phyloP scores from a whole-genome alignment of 1,140 invertebrate genomes.

The Drosophila guanche region DNA sequence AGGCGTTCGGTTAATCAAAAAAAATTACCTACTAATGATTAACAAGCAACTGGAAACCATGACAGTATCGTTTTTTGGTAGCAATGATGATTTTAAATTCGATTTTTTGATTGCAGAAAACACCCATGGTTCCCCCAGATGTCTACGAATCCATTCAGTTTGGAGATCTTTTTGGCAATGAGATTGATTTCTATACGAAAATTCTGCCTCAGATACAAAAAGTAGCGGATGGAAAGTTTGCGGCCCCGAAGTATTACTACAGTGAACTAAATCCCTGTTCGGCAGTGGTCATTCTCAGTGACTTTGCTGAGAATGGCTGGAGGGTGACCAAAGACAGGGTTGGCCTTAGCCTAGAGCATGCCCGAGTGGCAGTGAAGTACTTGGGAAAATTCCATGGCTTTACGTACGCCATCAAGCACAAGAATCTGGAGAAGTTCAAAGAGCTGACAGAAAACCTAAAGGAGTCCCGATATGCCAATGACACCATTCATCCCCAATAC shows the following conservation, averaged over 20 bases:
- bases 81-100: not conserved
- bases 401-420: constrained; percentile 65
- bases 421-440: constrained; percentile 44
- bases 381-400: constrained; percentile 75
- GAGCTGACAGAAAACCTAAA: constrained; percentile 37
- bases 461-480: constrained; percentile 57
- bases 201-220: constrained; percentile 63
- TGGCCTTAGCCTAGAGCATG: constrained; percentile 53
- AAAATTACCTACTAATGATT: too few species aligned
- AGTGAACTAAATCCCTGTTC: constrained; percentile 48
- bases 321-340: constrained; percentile 54
- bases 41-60: not conserved
- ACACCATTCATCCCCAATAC: constrained; percentile 29
- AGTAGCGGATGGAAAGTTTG: constrained; percentile 32
- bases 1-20: too few species aligned
- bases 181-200: constrained; percentile 64
- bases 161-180: constrained; percentile 61
- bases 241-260: constrained; percentile 67
- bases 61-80: not conserved
- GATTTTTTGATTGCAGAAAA: constrained; percentile 54
- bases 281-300: constrained; percentile 56
- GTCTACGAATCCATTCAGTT: constrained; percentile 57
- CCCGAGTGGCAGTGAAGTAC: constrained; percentile 58
- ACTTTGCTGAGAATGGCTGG: constrained; percentile 67
- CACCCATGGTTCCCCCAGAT: constrained; percentile 51